phyloP scores from a whole-genome alignment of 2,888 invertebrate genomes.

The Polyploca ridens region DNA sequence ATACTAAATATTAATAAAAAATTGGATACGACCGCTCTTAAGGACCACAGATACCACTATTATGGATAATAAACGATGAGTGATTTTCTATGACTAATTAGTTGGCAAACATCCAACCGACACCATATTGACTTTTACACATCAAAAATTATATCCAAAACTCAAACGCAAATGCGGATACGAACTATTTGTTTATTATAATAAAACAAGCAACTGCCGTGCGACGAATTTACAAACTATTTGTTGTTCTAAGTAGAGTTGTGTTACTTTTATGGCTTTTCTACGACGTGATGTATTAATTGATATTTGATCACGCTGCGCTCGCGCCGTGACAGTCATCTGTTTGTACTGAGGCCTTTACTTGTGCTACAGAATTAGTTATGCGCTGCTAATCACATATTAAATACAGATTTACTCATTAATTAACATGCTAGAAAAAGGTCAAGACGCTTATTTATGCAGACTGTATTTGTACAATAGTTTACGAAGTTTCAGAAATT shows the following conservation, averaged over 20 bases:
- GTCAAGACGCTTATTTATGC: slow-evolving; percentile 30
- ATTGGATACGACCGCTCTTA: slow-evolving; percentile 54
- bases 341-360: slow-evolving; percentile 35
- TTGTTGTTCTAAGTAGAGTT: slow-evolving; percentile 39
- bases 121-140: slow-evolving; percentile 64
- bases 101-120: slow-evolving; percentile 64
- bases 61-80: slow-evolving; percentile 70
- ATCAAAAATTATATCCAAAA: slow-evolving; percentile 44
- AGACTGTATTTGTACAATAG: slow-evolving; percentile 25
- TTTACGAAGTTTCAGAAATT: slow-evolving; percentile 24
- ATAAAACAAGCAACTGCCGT: slow-evolving; percentile 31
- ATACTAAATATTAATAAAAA: slow-evolving; percentile 41
- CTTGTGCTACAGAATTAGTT: slow-evolving; percentile 41
- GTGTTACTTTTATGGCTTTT: slow-evolving; percentile 53
- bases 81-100: slow-evolving; percentile 67
- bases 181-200: slow-evolving; percentile 40
- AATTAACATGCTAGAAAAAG: slow-evolving; percentile 48
- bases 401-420: slow-evolving; percentile 40
- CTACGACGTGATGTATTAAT: slow-evolving; percentile 60
- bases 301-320: slow-evolving; percentile 48
- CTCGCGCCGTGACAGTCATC: slow-evolving; percentile 42
- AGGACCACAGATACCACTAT: slow-evolving; percentile 52
- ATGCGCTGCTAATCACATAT: slow-evolving; percentile 47
- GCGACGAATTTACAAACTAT: slow-evolving; percentile 39
- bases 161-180: slow-evolving; percentile 52